Conservation (phyloP, 2,113 vertebrate species). For the Chaenogobius annularis region DNA sequence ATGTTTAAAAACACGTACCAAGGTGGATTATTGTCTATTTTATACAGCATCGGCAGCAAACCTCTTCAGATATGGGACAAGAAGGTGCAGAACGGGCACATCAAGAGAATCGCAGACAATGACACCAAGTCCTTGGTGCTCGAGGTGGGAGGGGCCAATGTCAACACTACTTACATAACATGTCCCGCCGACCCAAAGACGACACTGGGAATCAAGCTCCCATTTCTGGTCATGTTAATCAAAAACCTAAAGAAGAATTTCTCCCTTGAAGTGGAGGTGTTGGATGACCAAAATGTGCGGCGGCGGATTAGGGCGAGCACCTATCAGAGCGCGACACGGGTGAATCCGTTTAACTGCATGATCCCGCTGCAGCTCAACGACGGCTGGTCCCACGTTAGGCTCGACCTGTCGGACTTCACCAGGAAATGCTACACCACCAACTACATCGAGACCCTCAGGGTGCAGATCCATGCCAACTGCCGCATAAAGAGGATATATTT, state of each 20-base stretch:
- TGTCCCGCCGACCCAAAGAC: slow-evolving; percentile 98
- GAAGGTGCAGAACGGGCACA: slow-evolving; percentile 95
- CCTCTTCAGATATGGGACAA: slow-evolving; percentile 96
- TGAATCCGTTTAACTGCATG: slow-evolving; percentile 97
- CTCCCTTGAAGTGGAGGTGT: slow-evolving; percentile 95
- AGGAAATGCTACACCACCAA: slow-evolving; percentile 93
- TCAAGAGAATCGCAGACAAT: slow-evolving; percentile 92
- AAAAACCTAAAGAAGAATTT: slow-evolving; percentile 98
- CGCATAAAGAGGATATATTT: slow-evolving; percentile 96
- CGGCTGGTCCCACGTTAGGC: slow-evolving; percentile 98
- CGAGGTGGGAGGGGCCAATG: slow-evolving; percentile 93
- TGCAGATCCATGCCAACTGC: slow-evolving; percentile 98
- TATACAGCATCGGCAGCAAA: slow-evolving; percentile 95
- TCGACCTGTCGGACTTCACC: slow-evolving; percentile 94
- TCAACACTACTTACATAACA: slow-evolving; percentile 96
- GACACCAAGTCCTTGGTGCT: slow-evolving; percentile 94
- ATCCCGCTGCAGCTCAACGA: slow-evolving; percentile 97
- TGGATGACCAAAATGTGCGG: slow-evolving; percentile 96
- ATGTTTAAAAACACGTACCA: slow-evolving; percentile 98
- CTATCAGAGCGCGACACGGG: slow-evolving; percentile 94
- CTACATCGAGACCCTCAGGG: slow-evolving; percentile 92
- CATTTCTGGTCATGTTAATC: slow-evolving; percentile 96
- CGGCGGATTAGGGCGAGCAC: slow-evolving; percentile 93
- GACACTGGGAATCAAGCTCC: slow-evolving; percentile 93
- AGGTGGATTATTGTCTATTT: slow-evolving; percentile 90